Evolutionary conservation across 2,113 vertebrate species (phyloP).

Genomic region (Ceuthmochares aereus): DNA sequence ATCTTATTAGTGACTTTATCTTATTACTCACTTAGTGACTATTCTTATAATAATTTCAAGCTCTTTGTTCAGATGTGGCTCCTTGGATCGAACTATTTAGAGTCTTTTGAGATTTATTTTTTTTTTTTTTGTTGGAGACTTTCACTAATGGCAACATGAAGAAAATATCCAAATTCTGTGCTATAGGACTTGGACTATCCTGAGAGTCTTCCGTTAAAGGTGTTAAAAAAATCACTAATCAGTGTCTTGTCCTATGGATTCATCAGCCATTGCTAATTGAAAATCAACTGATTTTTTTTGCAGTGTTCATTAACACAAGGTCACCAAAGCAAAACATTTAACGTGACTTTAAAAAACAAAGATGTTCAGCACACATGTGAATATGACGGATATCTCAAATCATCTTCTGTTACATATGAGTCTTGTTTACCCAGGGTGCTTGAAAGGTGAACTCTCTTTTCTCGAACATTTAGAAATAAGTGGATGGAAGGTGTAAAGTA

Average conservation of each 20-base stretch:
- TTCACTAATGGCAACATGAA: background rate
- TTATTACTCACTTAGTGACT: background rate
- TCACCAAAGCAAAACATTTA: background rate
- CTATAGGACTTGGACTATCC: background rate
- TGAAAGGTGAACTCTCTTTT: background rate
- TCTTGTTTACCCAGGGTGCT: background rate
- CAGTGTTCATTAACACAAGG: background rate
- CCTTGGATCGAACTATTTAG: background rate
- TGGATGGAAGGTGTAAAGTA: background rate
- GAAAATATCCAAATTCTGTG: background rate
- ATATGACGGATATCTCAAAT: fast-evolving
- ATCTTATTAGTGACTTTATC: too few relatives aligned
- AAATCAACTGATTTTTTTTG: background rate
- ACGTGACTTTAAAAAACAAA: background rate
- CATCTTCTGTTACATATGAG: fast-evolving
- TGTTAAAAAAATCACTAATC: background rate
- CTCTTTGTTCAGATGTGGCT: background rate
- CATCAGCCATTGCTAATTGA: background rate
- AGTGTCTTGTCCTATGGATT: background rate
- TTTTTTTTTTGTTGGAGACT: background rate
- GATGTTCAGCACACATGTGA: background rate
- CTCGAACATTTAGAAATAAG: background rate
- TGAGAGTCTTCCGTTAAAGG: background rate
- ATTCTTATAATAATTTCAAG: background rate
- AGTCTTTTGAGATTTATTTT: background rate